A percentile compares a stretch with the other conserved stretches of the same genome.
phyloP scores from a whole-genome alignment of 1,140 invertebrate species.

The Apolygus lucorum region DNA sequence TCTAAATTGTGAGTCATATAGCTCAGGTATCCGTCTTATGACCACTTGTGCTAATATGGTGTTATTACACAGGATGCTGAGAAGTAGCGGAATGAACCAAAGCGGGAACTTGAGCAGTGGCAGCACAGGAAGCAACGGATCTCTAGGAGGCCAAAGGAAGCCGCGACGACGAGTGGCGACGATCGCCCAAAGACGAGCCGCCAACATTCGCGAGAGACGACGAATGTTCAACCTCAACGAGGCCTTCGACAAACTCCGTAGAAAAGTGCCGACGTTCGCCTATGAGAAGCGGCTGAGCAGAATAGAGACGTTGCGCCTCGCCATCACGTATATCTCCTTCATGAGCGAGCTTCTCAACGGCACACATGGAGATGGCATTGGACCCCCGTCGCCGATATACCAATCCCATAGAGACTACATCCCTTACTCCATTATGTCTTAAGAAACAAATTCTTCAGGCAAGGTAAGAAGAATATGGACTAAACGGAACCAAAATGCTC shows the following conservation, averaged over 20 bases:
- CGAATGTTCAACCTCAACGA: constrained; percentile 97
- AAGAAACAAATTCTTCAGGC: no score
- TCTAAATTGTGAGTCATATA: no score
- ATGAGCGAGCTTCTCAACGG: constrained; percentile 77
- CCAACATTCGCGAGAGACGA: constrained; percentile 87
- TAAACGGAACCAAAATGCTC: background rate
- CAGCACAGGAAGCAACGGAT: constrained; percentile 7
- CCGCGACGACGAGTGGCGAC: constrained; percentile 78
- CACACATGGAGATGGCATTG: constrained; percentile 35
- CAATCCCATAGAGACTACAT: constrained; percentile 35
- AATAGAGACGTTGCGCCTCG: constrained; percentile 92
- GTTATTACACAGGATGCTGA: constrained; percentile 24
- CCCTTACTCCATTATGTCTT: constrained; percentile 32
- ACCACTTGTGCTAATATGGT: no score
- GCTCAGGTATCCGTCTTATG: no score
- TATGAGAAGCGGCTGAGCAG: constrained; percentile 96
- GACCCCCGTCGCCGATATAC: constrained; percentile 30
- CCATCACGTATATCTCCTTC: constrained; percentile 97
- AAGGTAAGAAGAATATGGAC: background rate
- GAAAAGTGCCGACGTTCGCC: constrained; percentile 96
- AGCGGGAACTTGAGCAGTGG: constrained; percentile 6
- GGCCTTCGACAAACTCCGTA: constrained; percentile 85
- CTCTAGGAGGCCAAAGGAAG: constrained; percentile 50
- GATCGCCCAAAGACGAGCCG: constrained; percentile 78
- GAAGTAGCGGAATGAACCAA: constrained; percentile 18